Percentiles rank a stretch among this genome's conserved stretches.
phyloP scores from a whole-genome alignment of 2,797 vertebrate species.

The Choloepus didactylus region DNA sequence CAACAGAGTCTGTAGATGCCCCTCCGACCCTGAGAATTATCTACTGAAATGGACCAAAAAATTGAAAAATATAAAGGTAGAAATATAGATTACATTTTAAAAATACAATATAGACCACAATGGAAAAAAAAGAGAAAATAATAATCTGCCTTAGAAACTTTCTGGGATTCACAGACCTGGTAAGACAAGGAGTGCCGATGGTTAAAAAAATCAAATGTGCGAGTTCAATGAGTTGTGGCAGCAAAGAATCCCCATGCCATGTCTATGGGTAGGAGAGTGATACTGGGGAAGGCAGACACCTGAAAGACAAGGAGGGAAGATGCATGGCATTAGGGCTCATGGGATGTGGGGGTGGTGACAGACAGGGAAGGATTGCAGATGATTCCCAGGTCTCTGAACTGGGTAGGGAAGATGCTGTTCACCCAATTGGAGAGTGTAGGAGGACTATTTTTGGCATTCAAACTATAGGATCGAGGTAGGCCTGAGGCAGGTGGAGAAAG shows the following conservation, averaged over 20 bases:
- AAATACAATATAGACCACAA: neutral
- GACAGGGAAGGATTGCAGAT: neutral
- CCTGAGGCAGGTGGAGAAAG: neutral
- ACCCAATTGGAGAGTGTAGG: neutral
- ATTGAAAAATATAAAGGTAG: neutral
- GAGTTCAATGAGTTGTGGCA: neutral
- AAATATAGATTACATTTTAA: slow-evolving; percentile 47
- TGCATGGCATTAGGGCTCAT: neutral
- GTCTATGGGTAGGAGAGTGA: neutral
- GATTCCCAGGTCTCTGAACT: neutral
- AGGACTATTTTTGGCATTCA: neutral
- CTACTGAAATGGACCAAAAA: neutral
- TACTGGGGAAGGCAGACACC: neutral
- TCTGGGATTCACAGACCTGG: neutral
- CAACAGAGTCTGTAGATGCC: neutral
- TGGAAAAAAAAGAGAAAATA: neutral
- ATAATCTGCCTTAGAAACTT: slow-evolving; percentile 21
- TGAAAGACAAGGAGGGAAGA: neutral
- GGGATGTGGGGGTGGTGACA: neutral
- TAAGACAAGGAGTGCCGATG: neutral
- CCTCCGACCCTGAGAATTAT: neutral
- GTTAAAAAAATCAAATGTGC: neutral
- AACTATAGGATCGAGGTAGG: neutral
- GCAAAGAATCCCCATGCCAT: neutral
- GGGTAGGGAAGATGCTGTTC: neutral